Percentiles rank a stretch among this genome's conserved stretches.
These are phyloP conservation scores for Hippocampus comes DNA, from an alignment of 2,113 vertebrate genomes.

Conservation along the genomic window DNA sequence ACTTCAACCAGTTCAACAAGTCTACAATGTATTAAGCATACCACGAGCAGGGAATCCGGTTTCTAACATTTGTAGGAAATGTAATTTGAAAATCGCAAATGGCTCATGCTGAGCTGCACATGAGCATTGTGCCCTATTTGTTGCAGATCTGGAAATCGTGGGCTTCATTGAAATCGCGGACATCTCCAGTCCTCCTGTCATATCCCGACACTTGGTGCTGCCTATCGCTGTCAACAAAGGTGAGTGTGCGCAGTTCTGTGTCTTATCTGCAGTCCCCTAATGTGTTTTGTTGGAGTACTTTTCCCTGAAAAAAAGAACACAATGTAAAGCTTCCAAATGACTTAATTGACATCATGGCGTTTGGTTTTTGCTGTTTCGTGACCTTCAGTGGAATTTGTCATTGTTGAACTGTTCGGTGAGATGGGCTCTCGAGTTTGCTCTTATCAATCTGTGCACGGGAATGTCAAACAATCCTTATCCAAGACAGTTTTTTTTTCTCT, in stretches of 20 bases:
- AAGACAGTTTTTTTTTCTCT: too few relatives aligned
- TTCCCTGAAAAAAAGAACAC: background rate
- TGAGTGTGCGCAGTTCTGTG: constrained; percentile 53
- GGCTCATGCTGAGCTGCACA: background rate
- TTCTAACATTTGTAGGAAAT: too few relatives aligned
- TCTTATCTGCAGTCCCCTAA: background rate
- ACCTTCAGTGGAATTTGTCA: background rate
- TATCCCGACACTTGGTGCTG: constrained; percentile 92
- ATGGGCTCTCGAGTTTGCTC: background rate
- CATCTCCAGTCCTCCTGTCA: constrained; percentile 93
- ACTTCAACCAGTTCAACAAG: too few relatives aligned
- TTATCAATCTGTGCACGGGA: background rate
- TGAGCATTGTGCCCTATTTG: background rate
- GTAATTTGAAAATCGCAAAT: background rate
- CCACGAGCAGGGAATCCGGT: too few relatives aligned
- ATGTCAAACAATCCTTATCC: background rate
- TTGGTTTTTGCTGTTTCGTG: background rate
- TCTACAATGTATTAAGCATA: too few relatives aligned
- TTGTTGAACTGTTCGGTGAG: background rate
- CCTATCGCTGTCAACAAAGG: constrained; percentile 97
- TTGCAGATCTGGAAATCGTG: constrained; percentile 91
- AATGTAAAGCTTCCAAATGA: background rate
- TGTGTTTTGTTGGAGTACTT: background rate
- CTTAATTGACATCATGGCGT: background rate
- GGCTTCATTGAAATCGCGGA: constrained; percentile 98